Evolutionary conservation across 2,888 invertebrate species (phyloP), one percentile per base, ranked within the genome.

Genomic region (Leptopterna dolabrata): DNA sequence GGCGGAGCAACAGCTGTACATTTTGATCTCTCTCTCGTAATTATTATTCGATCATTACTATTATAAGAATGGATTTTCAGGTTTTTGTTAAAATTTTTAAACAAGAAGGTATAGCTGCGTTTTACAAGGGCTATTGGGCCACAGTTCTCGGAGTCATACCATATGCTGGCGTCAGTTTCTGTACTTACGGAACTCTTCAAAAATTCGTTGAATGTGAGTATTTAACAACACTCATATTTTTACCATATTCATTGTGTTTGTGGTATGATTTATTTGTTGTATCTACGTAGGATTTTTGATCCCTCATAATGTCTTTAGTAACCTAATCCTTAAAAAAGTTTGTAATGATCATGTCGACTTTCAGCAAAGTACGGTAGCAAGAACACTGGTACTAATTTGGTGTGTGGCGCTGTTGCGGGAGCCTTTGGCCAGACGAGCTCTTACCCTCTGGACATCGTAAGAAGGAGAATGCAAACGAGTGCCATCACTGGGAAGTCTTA

Each of bases 101-200:
- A 19, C 94, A 95, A 70, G 98, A 98, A 93, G 98, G 98, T 0
- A 91, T 95, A 0, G 88, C 92, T 63, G 95, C 96, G 0, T 93
- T 98, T 87, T 98, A 97, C 91, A 93, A 96, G 90, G 99, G 99
- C 0, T 98, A 96, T 92, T 93, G 95, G 84, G 97, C 99, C 0
- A 98, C 99, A 0, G 94, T 99, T 85, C 92, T 97, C 27, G 99
- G 99, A 0, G 98, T 98, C 3, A 96, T 99, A 90, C 98, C 98
- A 0, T 99, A 99, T 92, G 98, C 99, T 0, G 99, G 99, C 3
- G 96, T 96, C 82, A 98, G 98, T 19, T 99, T 99, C 93, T 99
- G 96, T 92, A 99, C 98, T 0, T 99, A 98, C 91, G 99, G 99
- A 93, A 96, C 97, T 0, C 93, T 99, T 36, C 99, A 99, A 92